phyloP scores from a whole-genome alignment of 1,140 invertebrate genomes.

The Drosophila bocqueti region DNA sequence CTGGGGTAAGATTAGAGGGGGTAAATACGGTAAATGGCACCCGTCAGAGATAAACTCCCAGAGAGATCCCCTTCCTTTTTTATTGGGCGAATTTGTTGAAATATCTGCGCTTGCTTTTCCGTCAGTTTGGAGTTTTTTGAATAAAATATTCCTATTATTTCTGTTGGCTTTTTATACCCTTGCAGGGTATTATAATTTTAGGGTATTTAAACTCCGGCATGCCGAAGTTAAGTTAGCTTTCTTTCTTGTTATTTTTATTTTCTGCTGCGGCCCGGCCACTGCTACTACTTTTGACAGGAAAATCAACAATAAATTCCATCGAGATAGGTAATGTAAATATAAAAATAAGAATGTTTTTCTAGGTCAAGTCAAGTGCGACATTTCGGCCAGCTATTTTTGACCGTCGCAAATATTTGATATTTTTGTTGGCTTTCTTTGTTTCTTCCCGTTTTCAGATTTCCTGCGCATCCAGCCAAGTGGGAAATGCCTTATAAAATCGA shows the following conservation, averaged over 20 bases:
- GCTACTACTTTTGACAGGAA: slow-evolving; percentile 6
- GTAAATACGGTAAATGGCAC: slow-evolving; percentile 4
- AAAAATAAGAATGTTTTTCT: slow-evolving; percentile 70
- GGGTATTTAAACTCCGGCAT: too few relatives aligned
- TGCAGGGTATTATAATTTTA: too few relatives aligned
- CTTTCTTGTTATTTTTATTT: slow-evolving; percentile 19
- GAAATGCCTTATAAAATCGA: slow-evolving; percentile 37
- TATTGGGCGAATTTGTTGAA: slow-evolving; percentile 59
- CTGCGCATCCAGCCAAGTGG: slow-evolving; percentile 25
- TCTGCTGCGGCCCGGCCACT: slow-evolving; percentile 1
- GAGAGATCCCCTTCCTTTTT: not conserved
- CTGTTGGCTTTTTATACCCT: slow-evolving; percentile 7
- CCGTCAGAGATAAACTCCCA: slow-evolving; percentile 47
- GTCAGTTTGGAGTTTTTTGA: slow-evolving; percentile 79
- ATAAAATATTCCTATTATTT: slow-evolving; percentile 61
- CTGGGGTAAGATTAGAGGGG: not conserved
- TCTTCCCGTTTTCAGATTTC: not conserved
- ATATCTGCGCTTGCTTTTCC: slow-evolving; percentile 76
- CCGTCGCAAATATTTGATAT: slow-evolving; percentile 13
- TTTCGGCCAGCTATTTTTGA: slow-evolving; percentile 42
- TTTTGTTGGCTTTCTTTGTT: not conserved
- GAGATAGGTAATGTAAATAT: slow-evolving; percentile 67
- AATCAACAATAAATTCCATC: slow-evolving; percentile 37
- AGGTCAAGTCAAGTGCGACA: slow-evolving; percentile 56
- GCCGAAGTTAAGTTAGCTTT: too few relatives aligned